Evolutionary conservation across 2,888 invertebrate species (phyloP), one percentile per base, ranked within the genome.

Genomic region (Nasonia oneida): DNA sequence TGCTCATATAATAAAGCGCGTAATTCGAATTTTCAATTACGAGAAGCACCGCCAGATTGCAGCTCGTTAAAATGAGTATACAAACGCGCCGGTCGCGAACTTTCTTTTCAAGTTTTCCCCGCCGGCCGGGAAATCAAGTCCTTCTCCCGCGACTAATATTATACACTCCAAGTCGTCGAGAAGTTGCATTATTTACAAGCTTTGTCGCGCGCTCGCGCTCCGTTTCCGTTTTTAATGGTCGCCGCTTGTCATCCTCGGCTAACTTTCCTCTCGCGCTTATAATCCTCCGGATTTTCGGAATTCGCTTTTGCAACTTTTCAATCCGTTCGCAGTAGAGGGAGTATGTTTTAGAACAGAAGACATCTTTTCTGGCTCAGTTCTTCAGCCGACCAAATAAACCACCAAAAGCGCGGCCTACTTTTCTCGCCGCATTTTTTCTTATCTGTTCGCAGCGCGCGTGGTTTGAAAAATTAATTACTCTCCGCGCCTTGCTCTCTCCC

Each of bases 381-480:
- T 23, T n/a, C 18, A 70, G 33, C 15, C 23, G 47, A 37, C 18
- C 42, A 47, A 42, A 18, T 15, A 77, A 71, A 83, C 23, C n/a
- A 42, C 70, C 39, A 70, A 15, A n/a, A 39, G 39, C 70, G 33
- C n/a, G 78, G 73, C 71, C 78, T 78, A 73, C 83, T 78, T 78
- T 15, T 42, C 61, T 74, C 82, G 6, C 50, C 57, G 57, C 23
- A 15, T 47, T 50, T 61, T 29, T 50, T 73, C 23, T 15, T 14
- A 23, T 71, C 71, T 47, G 57, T 18, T n/a, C 42, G 61, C 15
- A 61, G 3, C 18, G 8, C 57, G 18, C 37, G 64, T 23, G 23
- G 61, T 79, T 84, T 88, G 86, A 87, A 86, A 88, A 88, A 87
- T 88, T 87, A 86, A 88, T 88, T 87, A 86, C 84, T 84, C 81